phyloP scores from a whole-genome alignment of 2,113 vertebrate species.

The Cyanoliseus patagonus region DNA sequence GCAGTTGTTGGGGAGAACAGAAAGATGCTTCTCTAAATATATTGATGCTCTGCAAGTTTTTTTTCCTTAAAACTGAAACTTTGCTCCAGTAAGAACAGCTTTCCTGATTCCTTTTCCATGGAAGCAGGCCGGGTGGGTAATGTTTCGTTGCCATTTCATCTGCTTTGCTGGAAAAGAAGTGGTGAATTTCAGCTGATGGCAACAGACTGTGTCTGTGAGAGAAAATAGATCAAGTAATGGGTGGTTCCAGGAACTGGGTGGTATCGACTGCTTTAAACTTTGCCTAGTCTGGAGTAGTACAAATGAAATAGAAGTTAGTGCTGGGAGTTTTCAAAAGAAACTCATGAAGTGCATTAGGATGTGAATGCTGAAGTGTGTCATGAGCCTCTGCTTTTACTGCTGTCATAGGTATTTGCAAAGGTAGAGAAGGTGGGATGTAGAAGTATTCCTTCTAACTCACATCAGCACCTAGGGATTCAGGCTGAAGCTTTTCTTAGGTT shows the following conservation, averaged over 20 bases:
- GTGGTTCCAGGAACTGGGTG: not conserved
- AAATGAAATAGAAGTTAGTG: not conserved
- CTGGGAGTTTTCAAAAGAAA: not conserved
- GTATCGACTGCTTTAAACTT: not conserved
- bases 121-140: not conserved
- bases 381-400: not conserved
- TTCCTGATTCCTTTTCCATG: not conserved
- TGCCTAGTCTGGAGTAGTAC: not conserved
- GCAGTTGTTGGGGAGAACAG: not conserved
- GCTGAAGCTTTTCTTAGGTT: not conserved
- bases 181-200: not conserved
- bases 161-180: not conserved
- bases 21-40: not conserved
- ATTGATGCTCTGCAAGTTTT: not conserved
- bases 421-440: not conserved
- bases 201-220: not conserved
- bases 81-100: not conserved
- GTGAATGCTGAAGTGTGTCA: not conserved
- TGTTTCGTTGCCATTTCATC: not conserved
- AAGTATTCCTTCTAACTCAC: not conserved
- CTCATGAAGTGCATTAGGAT: accelerated
- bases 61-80: not conserved
- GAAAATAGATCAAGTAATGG: not conserved
- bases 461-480: not conserved
- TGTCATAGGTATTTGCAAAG: not conserved